These are phyloP conservation scores for Tetheella fluctuosa DNA, from an alignment of 2,888 invertebrate genomes.

Conservation along the genomic window DNA sequence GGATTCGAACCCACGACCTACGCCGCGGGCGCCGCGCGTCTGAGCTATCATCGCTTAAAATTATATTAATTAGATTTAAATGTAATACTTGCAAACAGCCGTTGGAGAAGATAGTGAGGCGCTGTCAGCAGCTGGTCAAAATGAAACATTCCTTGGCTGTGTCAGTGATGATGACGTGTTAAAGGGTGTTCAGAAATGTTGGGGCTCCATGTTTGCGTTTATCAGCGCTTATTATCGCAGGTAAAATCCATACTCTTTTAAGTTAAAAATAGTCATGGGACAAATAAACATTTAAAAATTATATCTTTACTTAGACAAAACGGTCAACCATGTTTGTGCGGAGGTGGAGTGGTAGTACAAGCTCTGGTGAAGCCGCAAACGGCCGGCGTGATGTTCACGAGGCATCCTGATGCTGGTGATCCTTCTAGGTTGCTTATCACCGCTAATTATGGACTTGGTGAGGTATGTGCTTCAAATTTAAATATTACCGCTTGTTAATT, in stretches of 20 bases:
- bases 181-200: slow-evolving; percentile 87
- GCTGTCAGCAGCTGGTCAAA: slow-evolving; percentile 93
- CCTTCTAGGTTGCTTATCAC: slow-evolving; percentile 88
- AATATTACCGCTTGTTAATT: background rate
- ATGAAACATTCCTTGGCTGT: slow-evolving; percentile 90
- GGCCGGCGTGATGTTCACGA: slow-evolving; percentile 92
- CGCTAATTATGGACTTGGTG: slow-evolving; percentile 92
- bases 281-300: no score
- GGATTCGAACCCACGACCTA: no score
- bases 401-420: slow-evolving; percentile 89
- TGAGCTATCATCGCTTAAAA: no score
- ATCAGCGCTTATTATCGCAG: slow-evolving; percentile 91
- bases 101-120: slow-evolving; percentile 92
- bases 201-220: slow-evolving; percentile 92
- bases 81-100: slow-evolving; percentile 65
- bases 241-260: slow-evolving; percentile 61
- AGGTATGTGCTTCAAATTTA: slow-evolving; percentile 76
- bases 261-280: background rate
- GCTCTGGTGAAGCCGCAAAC: slow-evolving; percentile 88
- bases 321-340: slow-evolving; percentile 86
- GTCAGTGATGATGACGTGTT: slow-evolving; percentile 78
- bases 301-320: slow-evolving; percentile 84
- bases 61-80: no score
- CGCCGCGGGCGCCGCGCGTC: no score
- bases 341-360: slow-evolving; percentile 93